Base-by-base conservation (phyloP, 92 coral and sea anemone species). In the Meandrina meandrites region DNA sequence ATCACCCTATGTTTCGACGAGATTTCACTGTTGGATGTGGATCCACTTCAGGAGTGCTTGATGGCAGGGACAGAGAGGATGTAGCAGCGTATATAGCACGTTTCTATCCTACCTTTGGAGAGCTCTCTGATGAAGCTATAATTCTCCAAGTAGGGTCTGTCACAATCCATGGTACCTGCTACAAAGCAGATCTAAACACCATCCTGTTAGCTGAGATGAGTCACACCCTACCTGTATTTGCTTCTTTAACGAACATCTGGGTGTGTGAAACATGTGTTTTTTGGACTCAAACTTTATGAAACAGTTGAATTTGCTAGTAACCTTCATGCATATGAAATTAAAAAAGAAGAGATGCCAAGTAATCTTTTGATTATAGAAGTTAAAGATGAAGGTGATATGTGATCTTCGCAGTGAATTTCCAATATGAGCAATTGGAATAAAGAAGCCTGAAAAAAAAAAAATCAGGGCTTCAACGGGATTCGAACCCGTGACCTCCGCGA, bases 241-340 rank as follows among this genome's bases (percentile, higher is more conserved):
- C 57, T 53, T 53, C 57, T 53, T 53, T 53, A 53, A 42, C 24
- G 47, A 75, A 11, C 53, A 16, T 75, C 27, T 37, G 24, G 79
- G 79, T 21, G 36, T 75, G 79, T 36, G 36, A 37, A 15, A 54
- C 82, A 21, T 34, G 64, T 79, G 19, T 79, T 79, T n/a, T 56
- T 79, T 79, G 82, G 70, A 11, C 82, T 79, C 14, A 56, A 79
- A 50, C 82, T 79, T 56, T 79, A 56, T 18, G 70, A 79, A 3
- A 79, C 82, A n/a, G 82, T 79, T 54, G 82, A 79, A 4, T 79
- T 79, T 30, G 24, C 28, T 1, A n/a, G 13, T 32, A 22, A 57
- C 31, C 82, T 79, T 12, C 30, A 79, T 79, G 64, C 48, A 11
- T 79, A 79, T 50, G 30, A 77, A 77, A 77, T 77, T 64, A 45